Conservation (phyloP, 2,113 vertebrate species). For the Pluvianellus socialis region DNA sequence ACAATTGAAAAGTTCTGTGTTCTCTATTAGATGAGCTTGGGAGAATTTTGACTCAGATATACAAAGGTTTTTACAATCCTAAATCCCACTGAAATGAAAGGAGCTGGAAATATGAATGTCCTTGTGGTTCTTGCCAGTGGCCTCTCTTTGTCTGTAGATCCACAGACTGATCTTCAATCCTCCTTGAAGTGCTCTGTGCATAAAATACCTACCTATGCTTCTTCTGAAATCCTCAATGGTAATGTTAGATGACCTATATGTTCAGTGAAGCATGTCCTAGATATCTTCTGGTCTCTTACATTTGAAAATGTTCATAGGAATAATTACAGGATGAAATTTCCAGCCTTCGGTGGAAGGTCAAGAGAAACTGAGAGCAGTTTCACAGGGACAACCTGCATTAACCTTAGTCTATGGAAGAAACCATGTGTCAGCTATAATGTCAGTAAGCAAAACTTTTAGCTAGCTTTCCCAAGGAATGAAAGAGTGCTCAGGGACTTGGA, state of each 20-base stretch:
- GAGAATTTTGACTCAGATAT: neutral
- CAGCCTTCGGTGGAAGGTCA: neutral
- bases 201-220: neutral
- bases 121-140: neutral
- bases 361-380: neutral
- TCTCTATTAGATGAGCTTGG: neutral
- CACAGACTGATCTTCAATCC: neutral
- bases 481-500: neutral
- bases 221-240: neutral
- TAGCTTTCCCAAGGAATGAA: neutral
- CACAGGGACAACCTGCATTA: neutral
- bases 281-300: neutral
- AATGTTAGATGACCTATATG: neutral
- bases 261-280: neutral
- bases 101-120: neutral
- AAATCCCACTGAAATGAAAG: neutral
- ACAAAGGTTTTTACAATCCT: neutral
- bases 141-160: neutral
- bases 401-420: neutral
- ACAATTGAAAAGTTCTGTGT: neutral
- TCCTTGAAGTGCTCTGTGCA: neutral
- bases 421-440: neutral
- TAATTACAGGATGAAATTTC: neutral
- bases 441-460: neutral
- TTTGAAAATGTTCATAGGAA: neutral